A percentile compares a stretch with the other conserved stretches of the same genome.
Conservation (phyloP, 1,140 invertebrate genomes). For the Drosophila nasuta region DNA sequence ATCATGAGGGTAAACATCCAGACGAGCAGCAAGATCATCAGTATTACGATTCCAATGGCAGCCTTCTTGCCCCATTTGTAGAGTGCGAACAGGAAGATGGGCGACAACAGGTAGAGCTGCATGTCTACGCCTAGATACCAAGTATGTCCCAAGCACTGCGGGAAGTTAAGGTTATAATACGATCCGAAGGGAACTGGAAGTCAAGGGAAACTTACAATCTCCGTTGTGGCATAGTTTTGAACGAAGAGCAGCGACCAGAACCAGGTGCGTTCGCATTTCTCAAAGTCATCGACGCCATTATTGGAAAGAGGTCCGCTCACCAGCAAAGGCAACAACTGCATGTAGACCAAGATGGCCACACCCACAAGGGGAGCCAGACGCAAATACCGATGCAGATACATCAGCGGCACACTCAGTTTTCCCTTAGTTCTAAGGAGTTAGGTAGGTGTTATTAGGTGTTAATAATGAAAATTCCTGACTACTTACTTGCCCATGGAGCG, state of each 20-base stretch:
- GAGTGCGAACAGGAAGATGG: conserved; percentile 89
- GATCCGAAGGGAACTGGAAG: not conserved
- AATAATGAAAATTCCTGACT: too few species aligned
- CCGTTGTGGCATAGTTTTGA: conserved; percentile 58
- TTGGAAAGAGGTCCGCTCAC: conserved; percentile 53
- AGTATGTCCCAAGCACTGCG: conserved; percentile 94
- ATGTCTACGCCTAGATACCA: conserved; percentile 96
- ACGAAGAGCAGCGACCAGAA: conserved; percentile 60
- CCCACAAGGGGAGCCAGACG: conserved; percentile 69
- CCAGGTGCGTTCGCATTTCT: conserved; percentile 49
- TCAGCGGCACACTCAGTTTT: conserved; percentile 64
- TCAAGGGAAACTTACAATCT: conserved; percentile 38
- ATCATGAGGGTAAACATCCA: conserved; percentile 63
- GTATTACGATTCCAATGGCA: conserved; percentile 35
- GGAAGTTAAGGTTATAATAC: not conserved
- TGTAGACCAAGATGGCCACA: conserved; percentile 57
- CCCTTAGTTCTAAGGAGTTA: conserved; percentile 44
- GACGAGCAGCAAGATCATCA: conserved; percentile 45
- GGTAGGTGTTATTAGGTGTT: too few species aligned
- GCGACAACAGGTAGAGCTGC: conserved; percentile 91
- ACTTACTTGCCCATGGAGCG: conserved; percentile 88
- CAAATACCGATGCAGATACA: conserved; percentile 78
- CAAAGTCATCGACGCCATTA: conserved; percentile 65
- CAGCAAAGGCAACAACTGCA: conserved; percentile 48
- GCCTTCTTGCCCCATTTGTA: conserved; percentile 86